Evolutionary conservation across 2,797 vertebrate genomes (phyloP).

Genomic region (Pipistrellus pipistrellus): DNA sequence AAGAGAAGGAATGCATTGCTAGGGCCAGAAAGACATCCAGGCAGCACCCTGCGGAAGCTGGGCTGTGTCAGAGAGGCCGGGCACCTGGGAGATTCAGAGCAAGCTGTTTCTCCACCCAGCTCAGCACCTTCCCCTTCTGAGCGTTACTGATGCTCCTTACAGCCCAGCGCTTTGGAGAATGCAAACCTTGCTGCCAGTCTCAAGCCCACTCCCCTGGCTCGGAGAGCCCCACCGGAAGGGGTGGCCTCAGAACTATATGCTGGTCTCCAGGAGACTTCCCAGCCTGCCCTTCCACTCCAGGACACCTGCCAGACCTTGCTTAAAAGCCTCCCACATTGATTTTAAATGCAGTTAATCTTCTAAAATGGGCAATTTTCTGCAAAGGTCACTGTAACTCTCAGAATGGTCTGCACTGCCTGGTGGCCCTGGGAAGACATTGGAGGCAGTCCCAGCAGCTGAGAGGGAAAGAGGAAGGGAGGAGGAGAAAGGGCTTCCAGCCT

Average conservation of each 20-base stretch:
- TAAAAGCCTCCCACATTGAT: not conserved
- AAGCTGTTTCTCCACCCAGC: not conserved
- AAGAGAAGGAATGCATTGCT: not conserved
- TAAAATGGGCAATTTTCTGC: conserved; percentile 50
- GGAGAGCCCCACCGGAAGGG: not conserved
- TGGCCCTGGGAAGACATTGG: not conserved
- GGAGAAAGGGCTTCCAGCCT: not conserved
- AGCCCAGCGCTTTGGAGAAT: not conserved
- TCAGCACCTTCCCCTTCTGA: not conserved
- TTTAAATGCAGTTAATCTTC: conserved; percentile 58
- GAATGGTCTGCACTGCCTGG: not conserved
- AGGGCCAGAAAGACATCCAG: not conserved
- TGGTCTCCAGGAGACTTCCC: not conserved
- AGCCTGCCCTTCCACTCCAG: not conserved
- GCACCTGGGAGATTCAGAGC: not conserved
- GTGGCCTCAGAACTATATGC: not conserved
- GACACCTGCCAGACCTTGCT: not conserved
- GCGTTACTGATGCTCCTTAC: not conserved
- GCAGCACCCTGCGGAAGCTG: not conserved
- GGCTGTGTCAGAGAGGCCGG: not conserved
- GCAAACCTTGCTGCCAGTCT: fast-evolving
- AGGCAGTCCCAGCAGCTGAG: not conserved
- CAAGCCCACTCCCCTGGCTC: not conserved
- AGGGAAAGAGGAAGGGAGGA: fast-evolving
- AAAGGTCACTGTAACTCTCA: conserved; percentile 31